Conservation (phyloP, 2,888 invertebrate species). For the Ischnus inquisitorius region DNA sequence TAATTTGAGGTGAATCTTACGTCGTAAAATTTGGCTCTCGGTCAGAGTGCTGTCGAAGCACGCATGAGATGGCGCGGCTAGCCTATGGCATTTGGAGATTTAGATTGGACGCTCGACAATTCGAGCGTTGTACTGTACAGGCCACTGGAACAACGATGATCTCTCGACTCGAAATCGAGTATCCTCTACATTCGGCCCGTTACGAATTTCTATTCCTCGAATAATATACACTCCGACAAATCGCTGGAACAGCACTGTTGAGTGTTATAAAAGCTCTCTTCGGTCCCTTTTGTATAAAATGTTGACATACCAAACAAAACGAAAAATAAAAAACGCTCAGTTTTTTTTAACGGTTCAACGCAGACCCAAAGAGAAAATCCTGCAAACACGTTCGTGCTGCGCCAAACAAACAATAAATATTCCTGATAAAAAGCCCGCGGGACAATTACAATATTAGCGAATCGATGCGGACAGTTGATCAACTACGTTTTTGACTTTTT, state of each 20-base stretch:
- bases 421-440: slow-evolving; percentile 60
- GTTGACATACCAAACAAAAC: too few relatives aligned
- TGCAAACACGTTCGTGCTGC: neutral
- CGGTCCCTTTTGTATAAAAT: neutral
- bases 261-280: too few relatives aligned
- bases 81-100: neutral
- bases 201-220: neutral
- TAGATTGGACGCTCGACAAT: neutral
- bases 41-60: neutral
- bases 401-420: slow-evolving; percentile 42
- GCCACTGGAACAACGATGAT: neutral
- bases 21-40: too few relatives aligned
- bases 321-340: neutral
- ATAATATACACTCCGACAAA: neutral
- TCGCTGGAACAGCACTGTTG: neutral
- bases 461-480: slow-evolving; percentile 18
- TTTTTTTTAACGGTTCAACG: neutral
- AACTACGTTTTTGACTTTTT: neutral
- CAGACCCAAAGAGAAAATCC: neutral
- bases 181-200: neutral
- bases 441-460: slow-evolving; percentile 43
- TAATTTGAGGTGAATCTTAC: too few relatives aligned
- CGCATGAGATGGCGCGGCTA: neutral
- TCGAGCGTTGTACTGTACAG: neutral
- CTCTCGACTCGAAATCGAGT: slow-evolving; percentile 7